Evolutionary conservation across 2,888 invertebrate species (phyloP).

Genomic region (Drosophila nr. fundita): DNA sequence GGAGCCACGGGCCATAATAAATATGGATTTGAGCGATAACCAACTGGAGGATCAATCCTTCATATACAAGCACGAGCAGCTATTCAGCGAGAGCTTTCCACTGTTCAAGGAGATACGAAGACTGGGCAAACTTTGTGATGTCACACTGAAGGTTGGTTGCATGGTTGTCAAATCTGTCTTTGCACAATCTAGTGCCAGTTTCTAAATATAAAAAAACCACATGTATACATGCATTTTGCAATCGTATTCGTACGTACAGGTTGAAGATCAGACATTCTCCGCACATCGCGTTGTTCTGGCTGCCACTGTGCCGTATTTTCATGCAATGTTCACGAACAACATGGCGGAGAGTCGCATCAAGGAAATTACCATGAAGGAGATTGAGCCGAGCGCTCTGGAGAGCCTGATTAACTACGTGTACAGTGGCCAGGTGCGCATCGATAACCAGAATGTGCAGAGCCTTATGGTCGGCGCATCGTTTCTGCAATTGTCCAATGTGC

Average conservation of each 20-base stretch:
- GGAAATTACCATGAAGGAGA: constrained; percentile 92
- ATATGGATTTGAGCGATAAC: constrained; percentile 82
- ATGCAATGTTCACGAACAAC: constrained; percentile 95
- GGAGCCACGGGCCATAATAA: constrained; percentile 29
- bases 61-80: constrained; percentile 89
- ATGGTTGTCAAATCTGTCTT: constrained; percentile 12
- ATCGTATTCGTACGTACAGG: constrained; percentile 85
- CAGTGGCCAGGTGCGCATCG: constrained; percentile 91
- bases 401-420: constrained; percentile 94
- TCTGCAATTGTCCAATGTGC: constrained; percentile 91
- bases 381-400: constrained; percentile 93
- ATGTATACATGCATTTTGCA: constrained; percentile 15
- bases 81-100: constrained; percentile 90
- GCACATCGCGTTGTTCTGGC: constrained; percentile 94
- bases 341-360: constrained; percentile 93
- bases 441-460: constrained; percentile 92
- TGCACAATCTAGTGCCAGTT: constrained; percentile 24
- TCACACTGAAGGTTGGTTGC: constrained; percentile 89
- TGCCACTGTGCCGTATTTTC: constrained; percentile 94
- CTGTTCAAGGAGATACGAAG: constrained; percentile 92
- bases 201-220: constrained; percentile 55
- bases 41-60: constrained; percentile 86
- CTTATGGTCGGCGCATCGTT: constrained; percentile 94
- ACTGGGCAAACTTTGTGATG: constrained; percentile 93
- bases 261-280: constrained; percentile 91